Percentiles rank a stretch among this genome's conserved stretches.
Conservation (phyloP, 2,888 invertebrate genomes). For the Cheilosia impressa region DNA sequence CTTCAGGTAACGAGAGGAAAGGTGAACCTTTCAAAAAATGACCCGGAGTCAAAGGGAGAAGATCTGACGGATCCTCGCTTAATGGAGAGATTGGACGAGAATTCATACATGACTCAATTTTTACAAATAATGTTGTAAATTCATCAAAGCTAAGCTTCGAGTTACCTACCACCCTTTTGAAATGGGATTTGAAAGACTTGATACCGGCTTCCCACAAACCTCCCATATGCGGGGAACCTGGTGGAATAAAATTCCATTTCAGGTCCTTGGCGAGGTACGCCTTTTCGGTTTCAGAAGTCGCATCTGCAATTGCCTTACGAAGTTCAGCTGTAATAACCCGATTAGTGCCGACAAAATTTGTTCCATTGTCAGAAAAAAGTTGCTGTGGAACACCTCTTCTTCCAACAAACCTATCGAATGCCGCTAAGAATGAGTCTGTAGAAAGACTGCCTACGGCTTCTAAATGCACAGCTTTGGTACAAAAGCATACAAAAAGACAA, state of each 20-base stretch:
- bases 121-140: no score
- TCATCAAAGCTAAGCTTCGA: no score
- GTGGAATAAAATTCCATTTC: not conserved
- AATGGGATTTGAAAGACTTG: no score
- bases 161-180: no score
- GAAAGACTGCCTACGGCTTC: conserved; percentile 51
- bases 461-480: conserved; percentile 53
- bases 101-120: no score
- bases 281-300: conserved; percentile 20
- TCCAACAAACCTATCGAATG: conserved; percentile 44
- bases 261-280: not conserved
- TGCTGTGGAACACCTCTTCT: conserved; percentile 46
- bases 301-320: conserved; percentile 13
- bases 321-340: not conserved
- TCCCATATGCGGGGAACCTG: no score
- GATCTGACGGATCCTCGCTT: not conserved
- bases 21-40: conserved; percentile 30
- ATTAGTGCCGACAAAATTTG: conserved; percentile 52
- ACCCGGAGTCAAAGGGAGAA: conserved; percentile 7
- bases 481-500: conserved; percentile 51
- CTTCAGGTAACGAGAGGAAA: conserved; percentile 17
- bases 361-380: conserved; percentile 14
- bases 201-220: not conserved
- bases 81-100: not conserved
- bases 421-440: conserved; percentile 37